Base-by-base conservation (phyloP, 2,888 invertebrate genomes). In the Gryllus longicercus region DNA sequence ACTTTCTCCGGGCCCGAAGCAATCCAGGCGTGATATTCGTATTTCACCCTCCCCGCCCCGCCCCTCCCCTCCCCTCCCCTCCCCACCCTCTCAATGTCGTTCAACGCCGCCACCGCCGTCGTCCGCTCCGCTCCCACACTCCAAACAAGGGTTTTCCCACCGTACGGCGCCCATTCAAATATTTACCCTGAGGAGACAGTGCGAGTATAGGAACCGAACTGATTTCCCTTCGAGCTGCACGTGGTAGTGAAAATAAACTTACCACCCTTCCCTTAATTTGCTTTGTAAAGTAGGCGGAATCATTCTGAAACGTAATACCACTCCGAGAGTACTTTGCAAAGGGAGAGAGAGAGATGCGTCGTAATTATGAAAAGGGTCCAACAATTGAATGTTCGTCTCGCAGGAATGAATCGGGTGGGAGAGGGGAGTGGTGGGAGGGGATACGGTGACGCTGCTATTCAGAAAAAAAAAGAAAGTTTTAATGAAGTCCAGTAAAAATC, bases 11-110 rank as follows among this genome's bases (percentile, higher is more conserved):
- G 14, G 16, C 63, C 63, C n/a, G 63, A n/a, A 18, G 63, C 63
- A 63, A 63, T 63, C 63, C 63, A n/a, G n/a, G 63, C 63, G 63
- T n/a, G 63, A n/a, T 63, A 63, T 63, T 63, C 63, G 63, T 63
- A 63, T 63, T 63, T 63, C 63, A 63, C 63, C 63, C n/a, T n/a
- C 63, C n/a, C 63, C 18, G 51, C 51, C 3, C 63, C 63, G 5
- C 63, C 5, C n/a, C 63, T 0, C 63, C 63, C 18, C 2, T 51
- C 2, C 63, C 63, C 12, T 2, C 18, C 63, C 16, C 2, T 63
- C 8, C n/a, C 63, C 63, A 0, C 3, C 4, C 16, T 16, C 63
- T n/a, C 63, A 18, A 14, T 63, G n/a, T 63, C 63, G 63, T 63
- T 14, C n/a, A 63, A 5, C 63, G 16, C 14, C 63, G n/a, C 51